Conservation (phyloP, 2,888 invertebrate genomes). For the Drosophila prostipennis region DNA sequence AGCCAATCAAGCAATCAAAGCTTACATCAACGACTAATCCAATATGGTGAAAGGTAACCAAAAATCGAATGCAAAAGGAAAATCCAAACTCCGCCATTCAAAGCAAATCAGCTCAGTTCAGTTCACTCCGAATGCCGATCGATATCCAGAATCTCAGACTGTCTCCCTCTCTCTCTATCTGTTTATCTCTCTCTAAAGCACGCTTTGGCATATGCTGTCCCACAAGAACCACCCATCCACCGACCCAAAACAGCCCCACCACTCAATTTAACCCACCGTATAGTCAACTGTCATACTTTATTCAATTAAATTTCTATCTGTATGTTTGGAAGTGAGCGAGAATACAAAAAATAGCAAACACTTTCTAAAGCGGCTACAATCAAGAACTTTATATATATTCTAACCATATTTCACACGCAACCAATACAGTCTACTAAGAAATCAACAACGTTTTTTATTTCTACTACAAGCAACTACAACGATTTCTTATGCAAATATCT, state of each 20-base stretch:
- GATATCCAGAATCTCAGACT: slow-evolving; percentile 26
- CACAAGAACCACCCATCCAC: slow-evolving; percentile 13
- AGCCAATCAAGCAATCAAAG: slow-evolving; percentile 20
- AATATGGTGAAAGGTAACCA: slow-evolving; percentile 27
- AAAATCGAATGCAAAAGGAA: slow-evolving; percentile 19
- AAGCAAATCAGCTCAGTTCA: slow-evolving; percentile 26
- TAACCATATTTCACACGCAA: slow-evolving; percentile 41
- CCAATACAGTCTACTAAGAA: slow-evolving; percentile 37
- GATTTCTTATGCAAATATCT: slow-evolving; percentile 79
- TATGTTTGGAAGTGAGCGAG: slow-evolving; percentile 63
- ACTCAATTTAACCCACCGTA: slow-evolving; percentile 32
- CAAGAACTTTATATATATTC: slow-evolving; percentile 16
- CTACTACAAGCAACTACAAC: slow-evolving; percentile 56
- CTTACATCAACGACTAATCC: slow-evolving; percentile 19
- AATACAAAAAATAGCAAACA: slow-evolving; percentile 31
- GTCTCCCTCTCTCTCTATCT: neutral
- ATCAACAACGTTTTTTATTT: slow-evolving; percentile 40
- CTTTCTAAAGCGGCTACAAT: slow-evolving; percentile 20
- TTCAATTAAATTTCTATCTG: slow-evolving; percentile 62
- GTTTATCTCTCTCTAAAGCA: slow-evolving; percentile 26
- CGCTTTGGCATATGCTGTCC: slow-evolving; percentile 58
- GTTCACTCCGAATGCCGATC: slow-evolving; percentile 34
- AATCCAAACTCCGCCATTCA: slow-evolving; percentile 13
- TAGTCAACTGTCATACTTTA: slow-evolving; percentile 52
- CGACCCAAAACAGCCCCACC: slow-evolving; percentile 24